A percentile compares a stretch with the other conserved stretches of the same genome.
phyloP scores from a whole-genome alignment of 2,888 invertebrate species.

The Sinhomidia bicolor region DNA sequence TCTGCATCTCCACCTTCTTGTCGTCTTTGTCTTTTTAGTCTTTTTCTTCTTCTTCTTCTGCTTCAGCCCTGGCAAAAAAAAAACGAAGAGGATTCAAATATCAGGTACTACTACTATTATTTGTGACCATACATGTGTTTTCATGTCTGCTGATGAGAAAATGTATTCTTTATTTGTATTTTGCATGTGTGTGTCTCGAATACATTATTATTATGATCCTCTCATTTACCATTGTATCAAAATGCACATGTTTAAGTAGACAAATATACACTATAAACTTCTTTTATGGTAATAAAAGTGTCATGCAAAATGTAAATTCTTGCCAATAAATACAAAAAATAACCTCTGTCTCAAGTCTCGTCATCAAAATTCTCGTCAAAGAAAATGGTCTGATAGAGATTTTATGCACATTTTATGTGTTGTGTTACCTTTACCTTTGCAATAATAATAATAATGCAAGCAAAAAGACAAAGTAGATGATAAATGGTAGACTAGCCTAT shows the following conservation, averaged over 20 bases:
- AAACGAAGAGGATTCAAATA: not conserved
- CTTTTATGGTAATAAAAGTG: conserved; percentile 31
- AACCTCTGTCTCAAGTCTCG: not conserved
- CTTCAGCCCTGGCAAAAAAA: too few species aligned
- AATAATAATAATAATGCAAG: too few species aligned
- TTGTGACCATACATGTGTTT: conserved; percentile 12
- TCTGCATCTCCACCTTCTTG: not conserved
- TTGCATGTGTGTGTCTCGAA: conserved; percentile 40
- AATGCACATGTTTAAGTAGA: not conserved
- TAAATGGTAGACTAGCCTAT: not conserved
- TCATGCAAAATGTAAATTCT: conserved; percentile 34
- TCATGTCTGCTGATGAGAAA: not conserved
- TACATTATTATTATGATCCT: conserved; percentile 22
- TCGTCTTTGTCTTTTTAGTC: not conserved
- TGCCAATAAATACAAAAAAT: conserved; percentile 18
- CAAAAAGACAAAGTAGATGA: not conserved
- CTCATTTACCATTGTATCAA: not conserved
- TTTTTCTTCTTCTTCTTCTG: too few species aligned
- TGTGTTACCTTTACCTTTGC: not conserved
- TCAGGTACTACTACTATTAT: conserved; percentile 23
- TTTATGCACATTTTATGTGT: not conserved
- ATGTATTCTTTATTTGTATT: not conserved
- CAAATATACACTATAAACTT: not conserved
- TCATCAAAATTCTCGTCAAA: not conserved
- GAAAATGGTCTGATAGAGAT: not conserved